Base-by-base conservation (phyloP, 2,797 vertebrate genomes). In the Gambelia wislizenii region DNA sequence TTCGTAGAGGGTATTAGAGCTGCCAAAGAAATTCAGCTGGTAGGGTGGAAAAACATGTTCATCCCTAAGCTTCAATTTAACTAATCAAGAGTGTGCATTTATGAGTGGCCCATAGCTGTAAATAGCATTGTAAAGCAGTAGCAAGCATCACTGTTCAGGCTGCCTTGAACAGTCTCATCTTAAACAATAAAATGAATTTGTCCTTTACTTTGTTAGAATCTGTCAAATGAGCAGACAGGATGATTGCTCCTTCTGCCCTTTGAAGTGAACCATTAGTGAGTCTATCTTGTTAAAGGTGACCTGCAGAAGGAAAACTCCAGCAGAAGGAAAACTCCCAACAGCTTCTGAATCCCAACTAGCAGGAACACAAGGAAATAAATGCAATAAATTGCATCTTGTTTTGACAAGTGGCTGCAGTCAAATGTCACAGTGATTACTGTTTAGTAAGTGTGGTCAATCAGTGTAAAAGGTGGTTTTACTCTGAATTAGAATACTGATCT, bases 251-350 rank as follows among this genome's bases (percentile, higher is more conserved):
- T 84, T 92, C 83, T 94, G 95, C 91, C 91, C 93, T 94, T 94
- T 89, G 90, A 95, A 89, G 80, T 42, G 89, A 94, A 94, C 85
- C 85, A 88, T 89, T 91, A 93, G 87, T 89, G 94, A 95, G 90
- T 91, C 79, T 88, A 6, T 94, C 93, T 92, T 8, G 4, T 92
- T 92, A 91, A 93, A 94, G 84, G 91, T 92, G 93, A 96, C 94
- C 94, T 90, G 72, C 22, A 74, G 8, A 39, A 69, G 8, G 81
- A 91, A 91, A 94, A 88, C 16, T 81, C 72, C 39, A n/a, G 72
- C 22, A 74, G 8, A 39, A 69, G 8, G 81, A 91, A 91, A 94
- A 88, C 16, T 81, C 72, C 39, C n/a, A 90, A 67, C 30, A 89
- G 86, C 84, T 91, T 87, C 85, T 92, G 93, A 93, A 95, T 90